These are phyloP conservation scores for Carcina quercana DNA, from an alignment of 2,888 invertebrate genomes.

Conservation along the genomic window DNA sequence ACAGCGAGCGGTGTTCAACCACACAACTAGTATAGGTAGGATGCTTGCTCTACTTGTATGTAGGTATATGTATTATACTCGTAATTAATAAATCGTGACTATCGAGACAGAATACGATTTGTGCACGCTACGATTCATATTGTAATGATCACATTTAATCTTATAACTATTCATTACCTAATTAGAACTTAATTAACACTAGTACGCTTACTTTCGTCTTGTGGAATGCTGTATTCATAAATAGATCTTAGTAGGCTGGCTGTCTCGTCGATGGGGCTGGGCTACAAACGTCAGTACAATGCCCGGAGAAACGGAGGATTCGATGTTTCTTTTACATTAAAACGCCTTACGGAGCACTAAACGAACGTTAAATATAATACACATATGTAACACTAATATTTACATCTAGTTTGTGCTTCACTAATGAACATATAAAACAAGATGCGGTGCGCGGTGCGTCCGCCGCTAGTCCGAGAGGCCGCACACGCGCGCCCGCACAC, in stretches of 20 bases:
- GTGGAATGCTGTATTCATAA: slow-evolving; percentile 69
- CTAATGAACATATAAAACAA: slow-evolving; percentile 46
- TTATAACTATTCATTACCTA: slow-evolving; percentile 49
- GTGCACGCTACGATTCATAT: slow-evolving; percentile 67
- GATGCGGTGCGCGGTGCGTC: slow-evolving; percentile 18
- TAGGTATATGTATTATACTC: no score
- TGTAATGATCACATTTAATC: slow-evolving; percentile 65
- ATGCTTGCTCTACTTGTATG: slow-evolving; percentile 57
- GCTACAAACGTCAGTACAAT: slow-evolving; percentile 63
- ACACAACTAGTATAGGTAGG: slow-evolving; percentile 60
- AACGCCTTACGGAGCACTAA: slow-evolving; percentile 50
- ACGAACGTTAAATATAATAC: slow-evolving; percentile 56
- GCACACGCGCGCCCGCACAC: slow-evolving; percentile 16
- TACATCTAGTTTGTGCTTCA: slow-evolving; percentile 70
- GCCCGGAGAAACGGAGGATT: slow-evolving; percentile 59
- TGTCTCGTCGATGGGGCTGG: slow-evolving; percentile 40
- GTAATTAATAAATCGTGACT: slow-evolving; percentile 46
- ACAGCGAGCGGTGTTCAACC: slow-evolving; percentile 61
- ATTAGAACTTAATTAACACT: slow-evolving; percentile 47
- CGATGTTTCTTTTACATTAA: slow-evolving; percentile 59
- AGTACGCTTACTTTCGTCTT: slow-evolving; percentile 57
- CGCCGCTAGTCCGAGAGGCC: slow-evolving; percentile 16
- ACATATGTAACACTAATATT: slow-evolving; percentile 68
- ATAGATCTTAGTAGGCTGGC: slow-evolving; percentile 53
- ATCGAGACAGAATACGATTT: slow-evolving; percentile 57